These are phyloP conservation scores for Pardosa pseudoannulata DNA, from an alignment of 2,888 invertebrate genomes.

Conservation along the genomic window DNA sequence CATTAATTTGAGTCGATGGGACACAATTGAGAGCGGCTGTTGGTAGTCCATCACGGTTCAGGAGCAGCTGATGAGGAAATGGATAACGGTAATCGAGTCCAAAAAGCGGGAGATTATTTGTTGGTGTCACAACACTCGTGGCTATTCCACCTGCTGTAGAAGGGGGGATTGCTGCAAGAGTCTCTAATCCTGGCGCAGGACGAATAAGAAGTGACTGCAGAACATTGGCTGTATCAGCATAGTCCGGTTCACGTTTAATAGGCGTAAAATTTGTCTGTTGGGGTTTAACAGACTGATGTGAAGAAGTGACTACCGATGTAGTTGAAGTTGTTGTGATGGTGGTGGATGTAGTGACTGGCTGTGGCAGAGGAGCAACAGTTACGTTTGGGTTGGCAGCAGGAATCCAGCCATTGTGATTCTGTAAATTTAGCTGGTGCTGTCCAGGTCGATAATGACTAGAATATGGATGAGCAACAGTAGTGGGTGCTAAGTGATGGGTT, in stretches of 20 bases:
- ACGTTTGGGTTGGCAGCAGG: constrained; percentile 65
- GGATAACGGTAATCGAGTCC: constrained; percentile 55
- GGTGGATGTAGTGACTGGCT: constrained; percentile 20
- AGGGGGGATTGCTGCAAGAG: constrained; percentile 32
- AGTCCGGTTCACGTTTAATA: constrained; percentile 50
- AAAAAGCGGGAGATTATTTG: constrained; percentile 39
- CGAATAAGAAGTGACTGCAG: constrained; percentile 59
- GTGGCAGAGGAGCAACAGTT: constrained; percentile 57
- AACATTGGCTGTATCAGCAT: constrained; percentile 58
- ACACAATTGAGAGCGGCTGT: constrained; percentile 16
- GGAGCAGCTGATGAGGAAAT: constrained; percentile 31
- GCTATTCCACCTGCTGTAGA: constrained; percentile 8
- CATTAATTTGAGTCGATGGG: background rate
- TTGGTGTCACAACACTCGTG: constrained; percentile 44
- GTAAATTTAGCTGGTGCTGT: constrained; percentile 52
- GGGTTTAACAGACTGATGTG: constrained; percentile 25
- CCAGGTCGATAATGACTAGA: constrained; percentile 67
- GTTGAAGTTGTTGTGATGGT: constrained; percentile 28
- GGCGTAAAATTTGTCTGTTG: constrained; percentile 5
- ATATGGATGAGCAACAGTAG: constrained; percentile 27
- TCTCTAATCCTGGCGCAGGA: constrained; percentile 23
- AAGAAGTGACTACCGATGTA: constrained; percentile 24
- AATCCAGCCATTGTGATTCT: constrained; percentile 57
- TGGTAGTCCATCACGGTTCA: constrained; percentile 27
- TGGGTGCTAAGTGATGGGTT: constrained; percentile 35